Conservation (phyloP, 2,888 invertebrate genomes). For the Byasa hedistus region DNA sequence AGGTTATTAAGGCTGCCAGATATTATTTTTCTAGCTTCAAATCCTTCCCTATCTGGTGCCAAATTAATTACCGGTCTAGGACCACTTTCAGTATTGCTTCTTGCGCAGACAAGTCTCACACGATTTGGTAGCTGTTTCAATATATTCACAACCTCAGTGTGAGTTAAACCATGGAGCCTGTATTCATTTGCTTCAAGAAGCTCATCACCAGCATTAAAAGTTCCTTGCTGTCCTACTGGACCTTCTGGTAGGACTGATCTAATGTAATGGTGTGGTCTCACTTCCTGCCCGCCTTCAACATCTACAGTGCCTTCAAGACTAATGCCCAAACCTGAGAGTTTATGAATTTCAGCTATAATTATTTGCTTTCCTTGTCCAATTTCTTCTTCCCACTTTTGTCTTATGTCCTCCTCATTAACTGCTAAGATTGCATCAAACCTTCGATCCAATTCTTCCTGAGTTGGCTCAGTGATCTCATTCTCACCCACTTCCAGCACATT, state of each 20-base stretch:
- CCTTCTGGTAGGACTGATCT: constrained; percentile 97
- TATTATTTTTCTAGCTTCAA: constrained; percentile 89
- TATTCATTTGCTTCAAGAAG: constrained; percentile 97
- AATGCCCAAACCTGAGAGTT: constrained; percentile 96
- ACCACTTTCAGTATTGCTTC: constrained; percentile 84
- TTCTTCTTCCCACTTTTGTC: constrained; percentile 88
- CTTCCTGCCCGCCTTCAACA: constrained; percentile 97
- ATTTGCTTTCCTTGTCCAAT: constrained; percentile 92
- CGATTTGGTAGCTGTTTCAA: constrained; percentile 94
- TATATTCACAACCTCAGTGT: constrained; percentile 97
- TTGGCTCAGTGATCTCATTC: constrained; percentile 70
- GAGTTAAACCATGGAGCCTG: constrained; percentile 93
- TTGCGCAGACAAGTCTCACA: constrained; percentile 94
- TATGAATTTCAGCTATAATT: constrained; percentile 94
- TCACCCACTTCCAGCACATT: constrained; percentile 81
- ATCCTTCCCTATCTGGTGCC: constrained; percentile 88
- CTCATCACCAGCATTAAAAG: constrained; percentile 96
- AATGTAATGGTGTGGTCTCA: constrained; percentile 99
- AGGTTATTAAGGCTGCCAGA: constrained; percentile 93
- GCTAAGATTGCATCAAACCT: constrained; percentile 81
- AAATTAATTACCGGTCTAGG: constrained; percentile 87
- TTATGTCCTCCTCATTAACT: constrained; percentile 81
- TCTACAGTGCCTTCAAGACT: constrained; percentile 99
- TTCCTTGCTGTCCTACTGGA: constrained; percentile 95
- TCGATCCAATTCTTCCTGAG: constrained; percentile 71